Evolutionary conservation across 2,797 vertebrate genomes (phyloP), one percentile per base, ranked within the genome.

Genomic region (Crax fasciolata): DNA sequence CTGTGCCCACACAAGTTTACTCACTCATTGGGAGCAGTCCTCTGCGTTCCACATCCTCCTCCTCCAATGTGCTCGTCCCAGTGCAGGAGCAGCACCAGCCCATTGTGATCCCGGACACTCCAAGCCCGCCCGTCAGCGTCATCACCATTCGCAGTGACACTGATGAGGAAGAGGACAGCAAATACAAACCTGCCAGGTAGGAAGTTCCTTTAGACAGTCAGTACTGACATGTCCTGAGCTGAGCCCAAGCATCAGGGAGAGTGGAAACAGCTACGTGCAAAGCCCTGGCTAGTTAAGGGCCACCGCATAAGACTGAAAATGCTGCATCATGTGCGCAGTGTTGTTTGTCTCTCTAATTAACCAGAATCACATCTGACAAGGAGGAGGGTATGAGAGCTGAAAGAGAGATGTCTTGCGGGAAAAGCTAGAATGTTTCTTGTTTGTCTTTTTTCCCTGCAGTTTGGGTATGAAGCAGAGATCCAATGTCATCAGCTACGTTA

Each of bases 71-170:
- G 27, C 98, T 99, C 28, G 96, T 98, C 39, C 98, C 98, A 5
- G 97, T 96, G 59, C 98, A 98, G 90, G 98, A 98, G 84, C 98
- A 98, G 94, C 98, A 98, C 74, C 99, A 99, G 97, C 99, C 99
- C 58, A 99, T 99, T 75, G 90, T 99, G 89, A 99, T 99, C 98
- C 99, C 99, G 1, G 99, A 99, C 97, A 99, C 99, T 3, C 99
- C 99, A 0, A 99, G 99, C 95, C 99, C 99, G 1, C 99, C 99
- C 1, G 98, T 99, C 97, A 99, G 99, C 91, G 99, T 99, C 98
- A 99, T 99, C 98, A 99, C 99, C 96, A 99, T 99, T 96, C 99
- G 99, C 97, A 99, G 99, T 6, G 99, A 99, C 98, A 99, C 99
- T 0, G 99, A 99, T 49, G 99, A 99, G n/a, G 99, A 99, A 79